Base-by-base conservation (phyloP, 1,140 invertebrate species). In the Aricia agestis region DNA sequence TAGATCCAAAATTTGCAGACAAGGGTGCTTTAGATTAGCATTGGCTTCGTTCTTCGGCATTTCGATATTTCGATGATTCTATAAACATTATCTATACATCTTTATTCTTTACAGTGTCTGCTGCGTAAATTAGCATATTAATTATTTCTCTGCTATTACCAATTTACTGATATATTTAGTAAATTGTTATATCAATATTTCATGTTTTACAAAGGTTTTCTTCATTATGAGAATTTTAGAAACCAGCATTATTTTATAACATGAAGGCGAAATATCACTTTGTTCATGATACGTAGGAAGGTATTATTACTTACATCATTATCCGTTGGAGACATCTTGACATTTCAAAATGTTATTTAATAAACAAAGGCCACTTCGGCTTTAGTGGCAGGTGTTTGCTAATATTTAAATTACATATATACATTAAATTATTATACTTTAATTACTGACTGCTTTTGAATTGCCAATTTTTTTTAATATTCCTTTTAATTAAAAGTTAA, bases 1-100 rank as follows among this genome's bases (percentile, higher is more conserved):
- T 6, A 11, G 3, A 63, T 63, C 18, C 19, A 0, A 11, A 19
- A 31, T 63, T 63, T 63, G 18, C 59, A 63, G 31, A 63, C 59
- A 63, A 63, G 59, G 6, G 1, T 18, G 59, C 59, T 52, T 7
- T 42, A 67, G 66, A 45, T 45, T 67, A 19, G 66, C 66, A 52
- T 67, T 67, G n/a, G 42, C 41, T 42, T 67, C 17, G 13, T n/a
- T 66, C n/a, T n/a, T n/a, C n/a, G n/a, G 32, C 66, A 52, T 52
- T 68, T n/a, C n/a, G n/a, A n/a, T n/a, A n/a, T n/a, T n/a, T n/a
- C n/a, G n/a, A n/a, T n/a, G n/a, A n/a, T n/a, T n/a, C n/a, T n/a
- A n/a, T n/a, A n/a, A n/a, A n/a, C n/a, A n/a, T n/a, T n/a, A n/a
- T 65, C 11, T 18, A 65, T 32, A 65, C n/a, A 65, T 15, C n/a